These are phyloP conservation scores for Trissonchulus sp. DNA, from an alignment of 2,888 invertebrate species.

Conservation along the genomic window DNA sequence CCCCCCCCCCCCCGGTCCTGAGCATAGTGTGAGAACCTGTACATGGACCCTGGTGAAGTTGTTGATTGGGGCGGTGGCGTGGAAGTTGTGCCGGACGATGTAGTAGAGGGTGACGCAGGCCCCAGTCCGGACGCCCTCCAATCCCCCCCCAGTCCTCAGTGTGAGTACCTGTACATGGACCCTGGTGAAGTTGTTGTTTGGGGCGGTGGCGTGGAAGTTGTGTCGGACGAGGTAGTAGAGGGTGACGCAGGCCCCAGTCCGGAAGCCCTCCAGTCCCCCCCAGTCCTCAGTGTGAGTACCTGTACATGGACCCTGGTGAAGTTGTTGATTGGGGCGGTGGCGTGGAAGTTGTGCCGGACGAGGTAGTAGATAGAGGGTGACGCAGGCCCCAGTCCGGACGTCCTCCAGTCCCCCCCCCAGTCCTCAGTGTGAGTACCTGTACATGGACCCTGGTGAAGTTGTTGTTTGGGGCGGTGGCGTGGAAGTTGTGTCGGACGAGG, in stretches of 20 bases:
- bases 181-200: constrained; percentile 74
- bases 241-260: constrained; percentile 84
- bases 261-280: constrained; percentile 69
- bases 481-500: constrained; percentile 87
- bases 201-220: constrained; percentile 80
- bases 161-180: constrained; percentile 82
- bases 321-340: constrained; percentile 71
- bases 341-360: constrained; percentile 90
- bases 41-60: constrained; percentile 80
- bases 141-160: too few relatives aligned
- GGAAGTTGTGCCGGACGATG: constrained; percentile 87
- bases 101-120: constrained; percentile 83
- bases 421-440: too few relatives aligned
- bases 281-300: too few relatives aligned
- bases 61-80: constrained; percentile 73
- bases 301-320: constrained; percentile 82
- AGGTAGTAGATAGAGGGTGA: constrained; percentile 79
- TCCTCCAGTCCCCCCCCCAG: too few relatives aligned
- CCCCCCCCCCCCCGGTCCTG: too few relatives aligned
- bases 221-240: constrained; percentile 85
- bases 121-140: too few relatives aligned
- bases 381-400: constrained; percentile 81
- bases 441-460: constrained; percentile 80
- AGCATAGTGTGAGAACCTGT: too few relatives aligned
- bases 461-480: constrained; percentile 73